Evolutionary conservation across 2,797 vertebrate species (phyloP).

Genomic region (Siniperca undulata): DNA sequence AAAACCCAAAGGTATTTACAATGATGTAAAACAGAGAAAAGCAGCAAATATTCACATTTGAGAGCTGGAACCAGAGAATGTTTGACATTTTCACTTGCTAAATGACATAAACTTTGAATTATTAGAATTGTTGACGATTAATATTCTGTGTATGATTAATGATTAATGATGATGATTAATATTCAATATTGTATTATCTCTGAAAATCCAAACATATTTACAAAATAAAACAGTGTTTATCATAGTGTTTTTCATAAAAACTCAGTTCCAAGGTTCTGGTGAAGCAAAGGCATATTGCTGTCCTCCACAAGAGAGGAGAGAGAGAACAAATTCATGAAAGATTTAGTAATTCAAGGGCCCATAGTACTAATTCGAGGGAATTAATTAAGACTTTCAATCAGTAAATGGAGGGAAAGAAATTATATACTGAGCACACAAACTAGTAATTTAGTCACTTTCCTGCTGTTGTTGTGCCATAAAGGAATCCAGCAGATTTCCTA

Average conservation of each 20-base stretch:
- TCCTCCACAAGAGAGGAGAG: not conserved
- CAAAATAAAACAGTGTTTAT: not conserved
- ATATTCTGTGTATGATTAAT: no score
- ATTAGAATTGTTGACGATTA: not conserved
- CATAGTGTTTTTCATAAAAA: not conserved
- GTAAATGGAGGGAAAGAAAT: not conserved
- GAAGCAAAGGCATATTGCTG: not conserved
- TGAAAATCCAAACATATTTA: not conserved
- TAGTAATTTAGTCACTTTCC: not conserved
- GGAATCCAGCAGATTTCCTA: not conserved
- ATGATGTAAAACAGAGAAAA: not conserved
- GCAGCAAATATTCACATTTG: no score
- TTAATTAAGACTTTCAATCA: not conserved
- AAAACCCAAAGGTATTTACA: not conserved
- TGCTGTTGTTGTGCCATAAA: not conserved
- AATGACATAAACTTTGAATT: not conserved
- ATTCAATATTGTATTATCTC: not conserved
- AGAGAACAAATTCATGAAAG: not conserved
- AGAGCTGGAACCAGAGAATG: not conserved
- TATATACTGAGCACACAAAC: not conserved
- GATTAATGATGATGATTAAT: no score
- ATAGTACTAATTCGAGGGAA: not conserved
- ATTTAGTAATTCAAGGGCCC: not conserved
- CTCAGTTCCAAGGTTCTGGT: not conserved
- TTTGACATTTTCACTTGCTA: not conserved